Evolutionary conservation across 2,888 invertebrate species (phyloP), one percentile per base, ranked within the genome.

Genomic region (Drosophila ezoana): DNA sequence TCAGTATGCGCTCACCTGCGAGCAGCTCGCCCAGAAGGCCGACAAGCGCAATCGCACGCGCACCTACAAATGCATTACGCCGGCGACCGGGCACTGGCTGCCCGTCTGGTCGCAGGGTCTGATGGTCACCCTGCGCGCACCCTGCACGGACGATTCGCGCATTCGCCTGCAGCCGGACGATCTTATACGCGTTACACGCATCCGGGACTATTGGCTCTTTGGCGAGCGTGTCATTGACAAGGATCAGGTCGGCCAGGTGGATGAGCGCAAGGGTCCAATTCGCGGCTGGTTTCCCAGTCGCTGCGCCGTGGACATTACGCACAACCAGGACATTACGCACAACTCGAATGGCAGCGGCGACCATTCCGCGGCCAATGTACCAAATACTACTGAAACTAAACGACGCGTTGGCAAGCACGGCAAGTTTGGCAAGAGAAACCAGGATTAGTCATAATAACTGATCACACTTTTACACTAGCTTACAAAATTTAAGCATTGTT

Each of bases 221-320:
- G 98, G 98, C 1, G 97, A 97, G 91, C 83, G 85, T 16, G 67
- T 84, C 3, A 61, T 81, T 4, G 44, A 56, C 10, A 60, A 52
- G 1, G 45, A 47, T 5, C 23, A 23, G 23, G 6, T 35, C 4
- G 23, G 35, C 9, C 10, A 40, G 6, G n/a, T n/a, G n/a, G 48
- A 61, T 11, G 18, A 43, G 2, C 73, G 67, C 1, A 71, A 59
- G 10, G 77, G 60, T 9, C 32, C 82, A 13, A 91, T 94, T 20
- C 94, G 96, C 81, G 98, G 98, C 43, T 98, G 98, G 98, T 98
- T 98, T 93, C 98, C 98, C 38, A 93, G 96, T 51, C 93, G 93
- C 68, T 96, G 96, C 91, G 97, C 94, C 1, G 93, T 95, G 28
- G 95, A 95, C 91, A 83, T 94, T 18, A 93, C 93, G 13, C 92